Evolutionary conservation across 2,113 vertebrate genomes (phyloP).

Genomic region (Orientallactaga bullata): DNA sequence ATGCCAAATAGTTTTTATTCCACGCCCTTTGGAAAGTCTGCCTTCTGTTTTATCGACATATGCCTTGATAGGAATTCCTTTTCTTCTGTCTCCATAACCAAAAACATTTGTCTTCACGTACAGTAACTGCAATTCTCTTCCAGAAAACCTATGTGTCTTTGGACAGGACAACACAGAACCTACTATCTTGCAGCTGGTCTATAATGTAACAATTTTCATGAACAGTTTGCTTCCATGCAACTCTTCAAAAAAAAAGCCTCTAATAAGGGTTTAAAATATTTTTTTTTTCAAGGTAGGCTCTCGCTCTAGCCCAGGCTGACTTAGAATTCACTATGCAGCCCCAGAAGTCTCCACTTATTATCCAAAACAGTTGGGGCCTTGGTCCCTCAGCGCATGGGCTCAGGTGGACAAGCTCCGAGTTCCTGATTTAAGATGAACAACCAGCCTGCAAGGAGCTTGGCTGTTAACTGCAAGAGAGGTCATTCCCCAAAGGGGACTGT

Average conservation of each 20-base stretch:
- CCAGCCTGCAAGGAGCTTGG: constrained; percentile 27
- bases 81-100: too few relatives aligned
- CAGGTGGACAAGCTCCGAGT: constrained; percentile 64
- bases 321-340: too few relatives aligned
- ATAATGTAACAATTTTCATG: background rate
- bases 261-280: background rate
- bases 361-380: background rate
- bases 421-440: constrained; percentile 64
- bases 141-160: background rate
- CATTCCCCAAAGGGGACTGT: constrained; percentile 6
- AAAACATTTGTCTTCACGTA: background rate
- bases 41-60: background rate
- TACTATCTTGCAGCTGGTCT: background rate
- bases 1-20: background rate
- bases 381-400: constrained; percentile 54
- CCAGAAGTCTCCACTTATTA: background rate
- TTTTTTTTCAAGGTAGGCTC: background rate
- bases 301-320: too few relatives aligned
- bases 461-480: background rate
- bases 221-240: background rate
- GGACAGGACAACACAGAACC: background rate
- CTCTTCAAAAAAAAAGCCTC: background rate
- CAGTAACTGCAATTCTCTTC: background rate
- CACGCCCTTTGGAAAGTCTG: background rate
- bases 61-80: background rate